A percentile compares a stretch with the other conserved stretches of the same genome.
phyloP scores from a whole-genome alignment of 2,113 vertebrate species.

The Myiagra hebetior region DNA sequence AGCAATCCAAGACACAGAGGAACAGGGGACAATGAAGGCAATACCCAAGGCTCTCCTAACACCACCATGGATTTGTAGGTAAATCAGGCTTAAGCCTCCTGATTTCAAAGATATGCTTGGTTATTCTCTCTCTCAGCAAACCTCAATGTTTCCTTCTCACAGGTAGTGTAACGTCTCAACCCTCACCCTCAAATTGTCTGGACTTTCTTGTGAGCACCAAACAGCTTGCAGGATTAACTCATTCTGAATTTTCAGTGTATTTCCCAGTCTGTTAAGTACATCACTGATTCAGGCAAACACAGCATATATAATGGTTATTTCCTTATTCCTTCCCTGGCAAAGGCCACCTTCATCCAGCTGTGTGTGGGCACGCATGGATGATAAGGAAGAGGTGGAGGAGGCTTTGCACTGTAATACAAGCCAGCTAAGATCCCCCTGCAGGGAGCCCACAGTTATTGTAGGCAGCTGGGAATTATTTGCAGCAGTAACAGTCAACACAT shows the following conservation, averaged over 20 bases:
- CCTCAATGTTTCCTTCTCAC: neutral
- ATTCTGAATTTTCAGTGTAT: neutral
- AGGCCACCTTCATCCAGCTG: neutral
- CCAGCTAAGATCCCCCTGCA: neutral
- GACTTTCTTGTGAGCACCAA: neutral
- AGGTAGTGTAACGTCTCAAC: neutral
- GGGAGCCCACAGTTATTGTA: neutral
- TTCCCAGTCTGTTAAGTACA: neutral
- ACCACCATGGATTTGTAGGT: neutral
- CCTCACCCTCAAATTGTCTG: neutral
- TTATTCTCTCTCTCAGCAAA: neutral
- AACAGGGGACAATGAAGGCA: neutral
- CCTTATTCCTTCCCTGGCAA: neutral
- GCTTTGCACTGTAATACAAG: neutral
- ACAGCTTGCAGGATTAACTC: neutral
- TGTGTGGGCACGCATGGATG: neutral
- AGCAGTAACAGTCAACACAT: accelerated
- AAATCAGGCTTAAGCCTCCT: neutral
- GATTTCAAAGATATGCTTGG: neutral
- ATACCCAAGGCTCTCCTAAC: neutral
- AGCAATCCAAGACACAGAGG: neutral
- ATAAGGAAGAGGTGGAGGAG: neutral
- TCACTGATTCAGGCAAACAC: neutral
- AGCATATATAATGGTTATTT: neutral
- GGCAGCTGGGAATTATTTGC: conserved; percentile 19